Evolutionary conservation across 2,797 vertebrate species (phyloP).

Genomic region (Neolamprologus multifasciatus): DNA sequence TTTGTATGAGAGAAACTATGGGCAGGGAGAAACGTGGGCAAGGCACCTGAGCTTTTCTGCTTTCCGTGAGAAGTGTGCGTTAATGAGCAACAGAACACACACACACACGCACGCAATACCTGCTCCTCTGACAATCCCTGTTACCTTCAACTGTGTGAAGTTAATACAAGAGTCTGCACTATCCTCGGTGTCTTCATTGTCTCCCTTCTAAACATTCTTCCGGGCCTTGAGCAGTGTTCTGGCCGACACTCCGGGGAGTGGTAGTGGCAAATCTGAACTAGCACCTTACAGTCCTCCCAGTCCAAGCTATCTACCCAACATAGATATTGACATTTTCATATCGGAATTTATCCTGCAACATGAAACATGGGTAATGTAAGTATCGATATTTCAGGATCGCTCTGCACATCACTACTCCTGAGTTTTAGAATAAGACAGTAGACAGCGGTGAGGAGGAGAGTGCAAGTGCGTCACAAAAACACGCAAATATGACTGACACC

Average conservation of each 20-base stretch:
- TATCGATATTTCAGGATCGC: neutral
- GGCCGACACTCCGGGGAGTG: neutral
- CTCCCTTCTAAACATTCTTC: too few species aligned
- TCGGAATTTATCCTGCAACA: neutral
- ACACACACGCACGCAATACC: too few species aligned
- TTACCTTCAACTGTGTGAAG: fast-evolving
- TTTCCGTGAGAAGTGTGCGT: too few species aligned
- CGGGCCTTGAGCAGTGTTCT: neutral
- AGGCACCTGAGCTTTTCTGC: too few species aligned
- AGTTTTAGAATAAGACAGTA: neutral
- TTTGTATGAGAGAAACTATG: too few species aligned
- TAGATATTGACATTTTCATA: neutral
- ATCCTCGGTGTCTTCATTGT: too few species aligned
- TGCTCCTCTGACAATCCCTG: too few species aligned
- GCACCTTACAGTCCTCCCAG: neutral
- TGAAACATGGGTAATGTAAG: neutral
- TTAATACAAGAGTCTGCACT: too few species aligned
- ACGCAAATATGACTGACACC: neutral
- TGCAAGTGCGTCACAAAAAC: neutral
- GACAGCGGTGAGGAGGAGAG: neutral
- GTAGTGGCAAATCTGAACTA: neutral
- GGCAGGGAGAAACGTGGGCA: too few species aligned
- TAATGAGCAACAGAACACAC: too few species aligned
- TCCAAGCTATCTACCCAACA: neutral
- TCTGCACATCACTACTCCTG: neutral